Percentiles rank a stretch among this genome's conserved stretches.
Evolutionary conservation across 2,113 vertebrate species (phyloP).

Genomic region (Ciconia maguari): DNA sequence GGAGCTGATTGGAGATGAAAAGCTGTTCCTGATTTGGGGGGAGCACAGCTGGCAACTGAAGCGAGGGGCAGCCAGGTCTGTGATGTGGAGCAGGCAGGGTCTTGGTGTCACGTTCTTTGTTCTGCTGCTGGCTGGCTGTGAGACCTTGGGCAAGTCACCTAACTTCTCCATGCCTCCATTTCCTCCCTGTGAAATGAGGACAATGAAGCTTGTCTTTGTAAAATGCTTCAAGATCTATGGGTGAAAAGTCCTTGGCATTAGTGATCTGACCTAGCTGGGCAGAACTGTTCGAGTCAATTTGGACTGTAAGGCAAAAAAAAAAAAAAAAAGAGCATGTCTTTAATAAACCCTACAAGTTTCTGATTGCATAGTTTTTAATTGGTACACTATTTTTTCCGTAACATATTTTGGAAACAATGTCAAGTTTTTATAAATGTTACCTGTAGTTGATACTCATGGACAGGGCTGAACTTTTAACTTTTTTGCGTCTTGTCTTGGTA

Average conservation of each 20-base stretch:
- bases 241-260: background rate
- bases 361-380: constrained; percentile 14
- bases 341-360: background rate
- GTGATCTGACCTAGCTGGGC: background rate
- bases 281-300: background rate
- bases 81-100: background rate
- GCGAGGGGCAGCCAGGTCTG: background rate
- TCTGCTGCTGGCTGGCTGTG: background rate
- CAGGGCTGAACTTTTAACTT: constrained; percentile 59
- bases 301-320: background rate
- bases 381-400: constrained; percentile 23
- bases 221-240: background rate
- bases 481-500: constrained; percentile 52
- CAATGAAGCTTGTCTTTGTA: background rate
- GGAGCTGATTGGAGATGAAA: background rate
- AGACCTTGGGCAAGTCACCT: background rate
- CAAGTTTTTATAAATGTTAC: constrained; percentile 38
- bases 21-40: background rate
- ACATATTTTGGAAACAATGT: constrained; percentile 28
- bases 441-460: constrained; percentile 36
- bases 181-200: background rate
- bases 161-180: fast-evolving
- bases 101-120: fast-evolving
- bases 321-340: background rate
- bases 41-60: background rate